phyloP scores from a whole-genome alignment of 1,140 invertebrate genomes.

The Drosophila littoralis region DNA sequence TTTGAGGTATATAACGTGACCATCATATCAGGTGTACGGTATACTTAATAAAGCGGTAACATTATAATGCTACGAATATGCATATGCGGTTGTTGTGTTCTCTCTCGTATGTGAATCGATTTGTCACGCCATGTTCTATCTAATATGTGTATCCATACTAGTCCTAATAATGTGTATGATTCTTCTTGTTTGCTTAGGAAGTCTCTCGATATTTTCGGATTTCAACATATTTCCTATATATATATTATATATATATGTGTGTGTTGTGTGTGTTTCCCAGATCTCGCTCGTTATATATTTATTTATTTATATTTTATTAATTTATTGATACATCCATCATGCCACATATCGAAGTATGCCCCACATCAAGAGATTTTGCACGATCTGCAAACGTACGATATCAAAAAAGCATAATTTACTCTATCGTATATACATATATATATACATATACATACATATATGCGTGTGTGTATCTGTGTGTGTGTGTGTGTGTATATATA shows the following conservation, averaged over 20 bases:
- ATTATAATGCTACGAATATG: conserved; percentile 24
- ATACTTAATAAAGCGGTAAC: conserved; percentile 30
- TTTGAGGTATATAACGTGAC: conserved; percentile 54
- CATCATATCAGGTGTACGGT: conserved; percentile 42
- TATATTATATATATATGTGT: no score
- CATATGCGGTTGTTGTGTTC: conserved; percentile 1
- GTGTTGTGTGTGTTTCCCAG: background rate
- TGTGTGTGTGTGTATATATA: conserved; percentile 15
- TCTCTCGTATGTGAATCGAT: conserved; percentile 11
- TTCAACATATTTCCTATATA: no score
- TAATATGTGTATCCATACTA: conserved; percentile 34
- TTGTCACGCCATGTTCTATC: conserved; percentile 47
- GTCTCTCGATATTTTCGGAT: conserved; percentile 15
- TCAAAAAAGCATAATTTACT: conserved; percentile 47
- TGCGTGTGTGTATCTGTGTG: background rate
- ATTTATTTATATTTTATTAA: conserved; percentile 14
- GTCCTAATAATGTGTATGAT: conserved; percentile 47
- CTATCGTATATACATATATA: conserved; percentile 48
- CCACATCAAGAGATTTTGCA: conserved; percentile 16
- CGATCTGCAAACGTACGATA: conserved; percentile 10
- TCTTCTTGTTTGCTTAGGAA: conserved; percentile 33
- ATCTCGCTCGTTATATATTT: conserved; percentile 16
- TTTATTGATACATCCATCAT: conserved; percentile 13
- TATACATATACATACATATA: conserved; percentile 50
- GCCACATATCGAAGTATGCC: conserved; percentile 17